phyloP scores from a whole-genome alignment of 2,888 invertebrate species.

The Spodoptera littoralis region DNA sequence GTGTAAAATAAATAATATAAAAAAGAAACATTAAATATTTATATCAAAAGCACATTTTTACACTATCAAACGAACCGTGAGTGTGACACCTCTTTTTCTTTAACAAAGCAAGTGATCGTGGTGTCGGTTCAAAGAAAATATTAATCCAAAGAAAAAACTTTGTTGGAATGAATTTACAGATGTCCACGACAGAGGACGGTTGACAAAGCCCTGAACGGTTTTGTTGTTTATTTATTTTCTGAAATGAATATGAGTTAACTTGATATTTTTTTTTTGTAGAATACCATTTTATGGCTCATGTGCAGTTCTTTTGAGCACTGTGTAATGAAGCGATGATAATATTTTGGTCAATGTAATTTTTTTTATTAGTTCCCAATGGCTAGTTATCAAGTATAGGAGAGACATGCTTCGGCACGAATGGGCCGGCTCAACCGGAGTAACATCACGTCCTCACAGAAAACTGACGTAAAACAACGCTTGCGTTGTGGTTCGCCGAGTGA shows the following conservation, averaged over 20 bases:
- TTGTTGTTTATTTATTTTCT: constrained; percentile 26
- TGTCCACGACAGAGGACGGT: constrained; percentile 9
- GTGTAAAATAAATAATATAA: too few species aligned
- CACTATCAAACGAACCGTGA: constrained; percentile 10
- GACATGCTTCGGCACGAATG: too few species aligned
- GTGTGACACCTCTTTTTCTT: constrained; percentile 3
- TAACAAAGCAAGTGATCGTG: constrained; percentile 1
- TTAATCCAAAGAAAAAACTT: constrained; percentile 25
- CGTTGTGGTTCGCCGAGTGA: too few species aligned
- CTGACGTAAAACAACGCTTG: too few species aligned
- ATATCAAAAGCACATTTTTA: constrained; percentile 1
- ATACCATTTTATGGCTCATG: background rate
- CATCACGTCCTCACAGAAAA: too few species aligned
- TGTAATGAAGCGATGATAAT: background rate
- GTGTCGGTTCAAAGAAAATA: constrained; percentile 28
- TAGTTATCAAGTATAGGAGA: too few species aligned
- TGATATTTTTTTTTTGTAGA: constrained; percentile 2
- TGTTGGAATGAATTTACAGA: constrained; percentile 21
- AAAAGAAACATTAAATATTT: background rate
- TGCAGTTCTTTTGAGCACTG: background rate
- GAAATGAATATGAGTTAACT: constrained; percentile 8
- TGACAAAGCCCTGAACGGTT: constrained; percentile 23
- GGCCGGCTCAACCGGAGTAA: too few species aligned
- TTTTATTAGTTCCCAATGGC: too few species aligned
- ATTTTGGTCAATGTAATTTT: too few species aligned